These are phyloP conservation scores for Petrocephalus microphthalmus DNA, from an alignment of 2,113 vertebrate species.

Conservation along the genomic window DNA sequence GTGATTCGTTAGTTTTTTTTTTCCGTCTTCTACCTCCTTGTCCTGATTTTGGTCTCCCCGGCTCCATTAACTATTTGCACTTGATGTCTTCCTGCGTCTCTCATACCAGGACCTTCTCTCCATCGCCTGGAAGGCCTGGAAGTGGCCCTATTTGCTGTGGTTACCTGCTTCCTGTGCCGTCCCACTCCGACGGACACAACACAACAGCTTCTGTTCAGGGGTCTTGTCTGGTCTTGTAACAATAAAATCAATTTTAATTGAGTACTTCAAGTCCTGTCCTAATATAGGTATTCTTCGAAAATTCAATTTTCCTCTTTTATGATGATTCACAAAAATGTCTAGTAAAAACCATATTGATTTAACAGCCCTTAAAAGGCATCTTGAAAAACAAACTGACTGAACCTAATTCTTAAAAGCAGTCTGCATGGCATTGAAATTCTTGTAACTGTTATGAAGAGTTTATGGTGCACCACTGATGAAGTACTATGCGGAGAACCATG, in stretches of 20 bases:
- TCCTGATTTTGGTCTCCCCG: neutral
- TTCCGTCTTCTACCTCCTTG: neutral
- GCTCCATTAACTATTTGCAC: neutral
- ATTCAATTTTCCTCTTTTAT: neutral
- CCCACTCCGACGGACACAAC: neutral
- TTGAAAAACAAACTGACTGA: neutral
- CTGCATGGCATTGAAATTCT: neutral
- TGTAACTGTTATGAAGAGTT: neutral
- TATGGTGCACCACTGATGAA: neutral
- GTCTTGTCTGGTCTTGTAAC: neutral
- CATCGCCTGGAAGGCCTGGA: too few relatives aligned
- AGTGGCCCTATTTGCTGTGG: neutral
- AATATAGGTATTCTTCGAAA: neutral
- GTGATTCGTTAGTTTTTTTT: neutral
- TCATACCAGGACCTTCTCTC: neutral
- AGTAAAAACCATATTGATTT: neutral
- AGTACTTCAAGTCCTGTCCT: neutral
- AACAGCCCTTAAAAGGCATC: neutral
- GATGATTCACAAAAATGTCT: neutral
- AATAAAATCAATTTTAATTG: neutral
- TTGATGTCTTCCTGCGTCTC: neutral
- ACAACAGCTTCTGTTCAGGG: neutral
- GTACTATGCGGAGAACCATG: neutral
- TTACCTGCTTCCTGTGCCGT: neutral
- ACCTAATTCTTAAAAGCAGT: neutral